Evolutionary conservation across 1,140 invertebrate genomes (phyloP).

Genomic region (Aphis gossypii): DNA sequence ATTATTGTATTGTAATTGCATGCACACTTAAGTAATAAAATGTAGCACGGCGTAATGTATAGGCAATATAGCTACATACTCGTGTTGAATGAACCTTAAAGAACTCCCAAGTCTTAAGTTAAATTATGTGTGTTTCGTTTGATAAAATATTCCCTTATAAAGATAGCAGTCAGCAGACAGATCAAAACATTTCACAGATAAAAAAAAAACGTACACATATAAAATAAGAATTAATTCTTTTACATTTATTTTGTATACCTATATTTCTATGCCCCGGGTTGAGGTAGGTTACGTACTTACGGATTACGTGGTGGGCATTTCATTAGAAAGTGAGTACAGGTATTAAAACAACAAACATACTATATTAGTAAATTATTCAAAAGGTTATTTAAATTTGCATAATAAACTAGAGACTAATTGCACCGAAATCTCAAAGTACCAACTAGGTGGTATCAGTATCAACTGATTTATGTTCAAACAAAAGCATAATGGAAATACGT

Average conservation of each 20-base stretch:
- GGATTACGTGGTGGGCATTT: neutral
- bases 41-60: neutral
- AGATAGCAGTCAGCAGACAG: too few species aligned
- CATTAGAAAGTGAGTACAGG: neutral
- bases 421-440: neutral
- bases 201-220: too few species aligned
- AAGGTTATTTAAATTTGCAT: neutral
- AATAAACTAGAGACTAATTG: neutral
- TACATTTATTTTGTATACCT: neutral
- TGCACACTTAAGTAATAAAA: neutral
- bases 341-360: neutral
- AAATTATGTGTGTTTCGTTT: neutral
- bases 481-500: neutral
- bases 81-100: neutral
- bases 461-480: neutral
- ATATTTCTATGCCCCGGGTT: neutral
- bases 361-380: neutral
- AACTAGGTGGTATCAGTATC: neutral
- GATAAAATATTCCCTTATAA: neutral
- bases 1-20: neutral
- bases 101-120: neutral
- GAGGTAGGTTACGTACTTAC: neutral
- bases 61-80: slow-evolving; percentile 1
- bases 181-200: too few species aligned
- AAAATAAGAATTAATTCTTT: neutral